Conservation (phyloP, 2,113 vertebrate species). For the Grantiella picta region DNA sequence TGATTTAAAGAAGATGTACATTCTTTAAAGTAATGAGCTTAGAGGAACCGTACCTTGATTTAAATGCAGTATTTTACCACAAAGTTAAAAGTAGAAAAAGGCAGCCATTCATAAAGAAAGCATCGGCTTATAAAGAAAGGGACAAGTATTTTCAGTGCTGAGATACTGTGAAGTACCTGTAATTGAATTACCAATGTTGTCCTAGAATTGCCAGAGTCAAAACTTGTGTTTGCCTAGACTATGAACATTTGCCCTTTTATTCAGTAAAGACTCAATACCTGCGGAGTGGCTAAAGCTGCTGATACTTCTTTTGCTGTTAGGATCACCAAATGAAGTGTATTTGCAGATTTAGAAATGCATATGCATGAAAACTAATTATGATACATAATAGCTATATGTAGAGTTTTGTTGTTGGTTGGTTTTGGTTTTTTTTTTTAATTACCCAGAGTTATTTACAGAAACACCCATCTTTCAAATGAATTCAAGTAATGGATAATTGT, state of each 20-base stretch:
- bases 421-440: neutral
- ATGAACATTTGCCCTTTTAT: neutral
- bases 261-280: neutral
- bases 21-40: neutral
- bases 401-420: neutral
- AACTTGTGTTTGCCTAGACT: neutral
- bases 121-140: neutral
- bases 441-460: constrained; percentile 9
- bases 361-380: neutral
- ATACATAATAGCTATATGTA: neutral
- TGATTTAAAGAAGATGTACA: neutral
- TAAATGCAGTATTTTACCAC: neutral
- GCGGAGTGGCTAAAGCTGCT: neutral
- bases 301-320: neutral
- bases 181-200: neutral
- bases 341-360: neutral
- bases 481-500: constrained; percentile 3
- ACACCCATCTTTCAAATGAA: neutral
- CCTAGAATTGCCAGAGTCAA: neutral
- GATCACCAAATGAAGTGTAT: neutral
- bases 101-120: neutral
- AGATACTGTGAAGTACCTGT: neutral
- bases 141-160: neutral
- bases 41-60: neutral
- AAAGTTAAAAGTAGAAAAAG: neutral